phyloP scores from a whole-genome alignment of 2,888 invertebrate species.

The Acrocyrtus sp. region DNA sequence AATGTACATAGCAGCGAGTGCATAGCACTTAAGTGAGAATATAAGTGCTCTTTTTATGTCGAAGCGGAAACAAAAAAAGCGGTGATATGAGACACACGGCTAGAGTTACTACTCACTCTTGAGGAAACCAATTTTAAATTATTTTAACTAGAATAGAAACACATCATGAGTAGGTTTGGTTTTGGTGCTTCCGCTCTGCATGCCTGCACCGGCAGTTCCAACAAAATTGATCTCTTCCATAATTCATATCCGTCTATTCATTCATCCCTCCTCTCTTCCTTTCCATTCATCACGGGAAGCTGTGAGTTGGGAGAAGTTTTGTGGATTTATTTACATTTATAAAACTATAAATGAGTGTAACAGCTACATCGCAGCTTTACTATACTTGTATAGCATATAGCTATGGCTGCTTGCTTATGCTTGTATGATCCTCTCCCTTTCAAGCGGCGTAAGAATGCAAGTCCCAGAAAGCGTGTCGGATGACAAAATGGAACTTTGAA shows the following conservation, averaged over 20 bases:
- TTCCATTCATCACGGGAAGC: neutral
- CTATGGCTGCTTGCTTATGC: no score
- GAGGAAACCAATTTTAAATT: neutral
- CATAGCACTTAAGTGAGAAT: no score
- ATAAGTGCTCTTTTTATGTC: neutral
- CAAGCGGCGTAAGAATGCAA: no score
- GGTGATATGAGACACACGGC: constrained; percentile 29
- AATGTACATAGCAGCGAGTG: no score
- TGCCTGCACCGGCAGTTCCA: no score
- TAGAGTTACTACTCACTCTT: neutral
- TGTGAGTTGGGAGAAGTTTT: neutral
- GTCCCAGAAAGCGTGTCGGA: neutral
- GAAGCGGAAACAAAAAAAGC: constrained; percentile 24
- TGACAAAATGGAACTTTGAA: constrained; percentile 23
- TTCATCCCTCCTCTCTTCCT: constrained; percentile 1
- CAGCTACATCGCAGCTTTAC: no score
- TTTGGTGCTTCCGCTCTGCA: no score
- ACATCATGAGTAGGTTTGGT: no score
- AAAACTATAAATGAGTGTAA: neutral
- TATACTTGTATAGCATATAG: neutral
- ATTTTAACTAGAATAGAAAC: neutral
- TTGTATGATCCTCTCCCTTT: neutral
- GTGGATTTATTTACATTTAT: neutral
- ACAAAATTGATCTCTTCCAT: neutral
- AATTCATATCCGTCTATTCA: constrained; percentile 1